These are phyloP conservation scores for Marisa cornuarietis DNA, from an alignment of 1,140 invertebrate species.

Conservation along the genomic window DNA sequence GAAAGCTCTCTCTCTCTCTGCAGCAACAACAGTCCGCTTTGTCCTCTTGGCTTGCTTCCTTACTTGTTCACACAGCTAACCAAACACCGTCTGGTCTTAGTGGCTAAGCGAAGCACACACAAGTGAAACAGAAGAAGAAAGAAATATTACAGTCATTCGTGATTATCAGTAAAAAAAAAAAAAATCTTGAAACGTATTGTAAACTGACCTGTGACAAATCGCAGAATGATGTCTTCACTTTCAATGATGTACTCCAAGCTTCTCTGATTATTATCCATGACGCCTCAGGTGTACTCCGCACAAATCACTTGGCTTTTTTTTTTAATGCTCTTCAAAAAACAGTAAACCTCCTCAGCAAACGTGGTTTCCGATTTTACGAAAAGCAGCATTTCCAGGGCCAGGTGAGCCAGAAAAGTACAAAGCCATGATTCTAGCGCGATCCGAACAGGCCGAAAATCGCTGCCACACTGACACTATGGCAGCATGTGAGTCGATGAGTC, in stretches of 20 bases:
- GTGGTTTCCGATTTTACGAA: constrained; percentile 19
- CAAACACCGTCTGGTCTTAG: background rate
- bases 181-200: background rate
- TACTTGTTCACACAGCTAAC: background rate
- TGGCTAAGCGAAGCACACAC: background rate
- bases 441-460: background rate
- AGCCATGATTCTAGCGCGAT: constrained; percentile 13
- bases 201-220: constrained; percentile 80
- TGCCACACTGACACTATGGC: too few relatives aligned
- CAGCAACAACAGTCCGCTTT: background rate
- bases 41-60: background rate
- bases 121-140: too few relatives aligned
- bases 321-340: constrained; percentile 60
- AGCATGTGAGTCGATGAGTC: too few relatives aligned
- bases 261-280: constrained; percentile 67
- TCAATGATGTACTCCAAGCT: constrained; percentile 67
- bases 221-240: constrained; percentile 77
- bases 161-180: too few relatives aligned
- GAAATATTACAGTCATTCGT: background rate
- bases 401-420: constrained; percentile 10
- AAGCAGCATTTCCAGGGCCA: constrained; percentile 25
- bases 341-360: constrained; percentile 11
- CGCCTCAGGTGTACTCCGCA: constrained; percentile 62
- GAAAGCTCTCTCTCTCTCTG: background rate
- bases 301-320: constrained; percentile 57